Percentiles rank a stretch among this genome's conserved stretches.
These are phyloP conservation scores for Psittacula cyanocephala DNA, from an alignment of 2,113 vertebrate species.

Conservation along the genomic window DNA sequence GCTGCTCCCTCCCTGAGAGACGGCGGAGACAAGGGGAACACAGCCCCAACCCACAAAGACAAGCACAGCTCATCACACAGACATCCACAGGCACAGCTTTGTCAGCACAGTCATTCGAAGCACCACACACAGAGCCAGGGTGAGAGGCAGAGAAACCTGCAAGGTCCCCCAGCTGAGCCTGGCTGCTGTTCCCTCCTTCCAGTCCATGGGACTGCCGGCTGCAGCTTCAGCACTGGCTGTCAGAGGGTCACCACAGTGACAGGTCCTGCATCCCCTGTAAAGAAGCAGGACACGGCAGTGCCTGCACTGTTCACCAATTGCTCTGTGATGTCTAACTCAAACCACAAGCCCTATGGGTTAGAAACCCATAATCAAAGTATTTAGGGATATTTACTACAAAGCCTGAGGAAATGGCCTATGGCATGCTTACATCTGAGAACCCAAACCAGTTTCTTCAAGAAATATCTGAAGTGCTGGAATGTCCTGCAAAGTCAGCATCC, in stretches of 20 bases:
- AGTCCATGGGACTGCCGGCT: background rate
- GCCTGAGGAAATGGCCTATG: background rate
- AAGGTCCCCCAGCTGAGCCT: background rate
- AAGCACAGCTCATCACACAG: background rate
- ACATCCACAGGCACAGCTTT: background rate
- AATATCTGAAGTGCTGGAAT: background rate
- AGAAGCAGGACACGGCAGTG: background rate
- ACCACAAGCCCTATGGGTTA: background rate
- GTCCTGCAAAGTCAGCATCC: background rate
- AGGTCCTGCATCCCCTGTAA: background rate
- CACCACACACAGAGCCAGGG: background rate
- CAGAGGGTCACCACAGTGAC: background rate
- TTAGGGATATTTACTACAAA: background rate
- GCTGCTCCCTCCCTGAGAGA: background rate
- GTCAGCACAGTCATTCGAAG: background rate
- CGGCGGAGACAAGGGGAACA: background rate
- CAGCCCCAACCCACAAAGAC: background rate
- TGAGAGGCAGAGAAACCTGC: background rate
- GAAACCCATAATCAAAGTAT: background rate
- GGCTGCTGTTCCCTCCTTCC: background rate
- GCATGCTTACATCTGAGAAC: background rate
- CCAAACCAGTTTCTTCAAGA: background rate
- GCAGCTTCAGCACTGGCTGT: background rate
- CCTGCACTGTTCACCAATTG: accelerated
- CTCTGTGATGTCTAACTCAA: background rate